A percentile compares a stretch with the other conserved stretches of the same genome.
Evolutionary conservation across 2,113 vertebrate species (phyloP).

Genomic region (Cynoglossus semilaevis): DNA sequence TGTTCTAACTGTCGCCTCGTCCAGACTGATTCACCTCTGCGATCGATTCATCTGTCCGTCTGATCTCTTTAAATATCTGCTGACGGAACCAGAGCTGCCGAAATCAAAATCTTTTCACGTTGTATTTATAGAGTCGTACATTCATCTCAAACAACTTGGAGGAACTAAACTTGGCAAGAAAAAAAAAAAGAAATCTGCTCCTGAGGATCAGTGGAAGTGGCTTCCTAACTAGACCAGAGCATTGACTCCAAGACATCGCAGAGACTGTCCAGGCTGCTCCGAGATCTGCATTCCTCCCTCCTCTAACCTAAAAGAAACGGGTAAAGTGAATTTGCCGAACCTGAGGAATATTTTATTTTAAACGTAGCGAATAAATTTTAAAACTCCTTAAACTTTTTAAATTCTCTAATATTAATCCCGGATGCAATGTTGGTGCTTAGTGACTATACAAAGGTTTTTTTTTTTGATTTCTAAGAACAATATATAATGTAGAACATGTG

Average conservation of each 20-base stretch:
- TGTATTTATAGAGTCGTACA: not conserved
- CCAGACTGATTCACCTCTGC: not conserved
- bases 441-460: too few species aligned
- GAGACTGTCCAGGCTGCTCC: not conserved
- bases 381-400: too few species aligned
- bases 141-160: not conserved
- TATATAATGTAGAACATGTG: too few species aligned
- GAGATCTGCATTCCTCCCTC: not conserved
- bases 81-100: not conserved
- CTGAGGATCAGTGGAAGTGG: not conserved
- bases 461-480: too few species aligned
- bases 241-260: too few species aligned
- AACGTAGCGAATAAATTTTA: too few species aligned
- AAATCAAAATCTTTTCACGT: too few species aligned
- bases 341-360: too few species aligned
- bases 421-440: too few species aligned
- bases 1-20: not conserved
- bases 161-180: not conserved
- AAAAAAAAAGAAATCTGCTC: too few species aligned
- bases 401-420: too few species aligned
- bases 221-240: not conserved
- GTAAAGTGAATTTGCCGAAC: slow-evolving; percentile 16
- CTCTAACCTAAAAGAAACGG: slow-evolving; percentile 14
- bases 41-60: not conserved
- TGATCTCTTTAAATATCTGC: not conserved